Conservation (phyloP, 2,797 vertebrate genomes). For the Sebastes taczanowskii region DNA sequence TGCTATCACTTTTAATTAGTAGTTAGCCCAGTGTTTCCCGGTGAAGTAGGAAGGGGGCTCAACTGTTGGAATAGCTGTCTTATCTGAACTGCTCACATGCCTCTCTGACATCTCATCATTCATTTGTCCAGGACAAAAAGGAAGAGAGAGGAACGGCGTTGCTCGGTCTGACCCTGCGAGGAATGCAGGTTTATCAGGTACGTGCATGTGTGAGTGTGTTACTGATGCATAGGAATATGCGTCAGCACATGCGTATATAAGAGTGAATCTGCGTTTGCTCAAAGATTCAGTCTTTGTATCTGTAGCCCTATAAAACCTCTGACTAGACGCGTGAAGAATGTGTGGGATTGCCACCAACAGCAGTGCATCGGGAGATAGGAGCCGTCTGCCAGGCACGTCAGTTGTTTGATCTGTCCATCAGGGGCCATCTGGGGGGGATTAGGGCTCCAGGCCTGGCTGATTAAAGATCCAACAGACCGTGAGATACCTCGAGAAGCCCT, state of each 20-base stretch:
- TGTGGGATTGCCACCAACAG: slow-evolving; percentile 66
- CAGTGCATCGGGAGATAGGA: slow-evolving; percentile 70
- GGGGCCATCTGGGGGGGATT: slow-evolving; percentile 78
- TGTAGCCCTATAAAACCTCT: slow-evolving; percentile 39
- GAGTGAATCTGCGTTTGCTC: slow-evolving; percentile 62
- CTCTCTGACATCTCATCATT: slow-evolving; percentile 73
- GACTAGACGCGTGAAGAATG: slow-evolving; percentile 75
- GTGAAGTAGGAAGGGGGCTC: slow-evolving; percentile 28
- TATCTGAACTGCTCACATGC: slow-evolving; percentile 71
- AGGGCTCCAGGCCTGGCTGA: slow-evolving; percentile 67
- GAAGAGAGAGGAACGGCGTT: slow-evolving; percentile 87
- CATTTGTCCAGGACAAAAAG: slow-evolving; percentile 88
- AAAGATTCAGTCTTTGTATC: slow-evolving; percentile 38
- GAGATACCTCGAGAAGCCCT: slow-evolving; percentile 64
- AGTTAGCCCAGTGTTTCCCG: slow-evolving; percentile 24
- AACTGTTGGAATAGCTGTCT: slow-evolving; percentile 48
- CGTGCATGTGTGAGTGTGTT: slow-evolving; percentile 51
- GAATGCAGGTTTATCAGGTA: slow-evolving; percentile 95
- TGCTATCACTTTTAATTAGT: slow-evolving; percentile 48
- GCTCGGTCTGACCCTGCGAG: slow-evolving; percentile 91
- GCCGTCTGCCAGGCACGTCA: slow-evolving; percentile 66
- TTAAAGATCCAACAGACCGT: slow-evolving; percentile 72
- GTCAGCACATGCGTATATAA: slow-evolving; percentile 23
- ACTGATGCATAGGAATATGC: slow-evolving; percentile 34
- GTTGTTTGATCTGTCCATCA: slow-evolving; percentile 81